Evolutionary conservation across 2,888 invertebrate species (phyloP).

Genomic region (Microplitis deprimator): DNA sequence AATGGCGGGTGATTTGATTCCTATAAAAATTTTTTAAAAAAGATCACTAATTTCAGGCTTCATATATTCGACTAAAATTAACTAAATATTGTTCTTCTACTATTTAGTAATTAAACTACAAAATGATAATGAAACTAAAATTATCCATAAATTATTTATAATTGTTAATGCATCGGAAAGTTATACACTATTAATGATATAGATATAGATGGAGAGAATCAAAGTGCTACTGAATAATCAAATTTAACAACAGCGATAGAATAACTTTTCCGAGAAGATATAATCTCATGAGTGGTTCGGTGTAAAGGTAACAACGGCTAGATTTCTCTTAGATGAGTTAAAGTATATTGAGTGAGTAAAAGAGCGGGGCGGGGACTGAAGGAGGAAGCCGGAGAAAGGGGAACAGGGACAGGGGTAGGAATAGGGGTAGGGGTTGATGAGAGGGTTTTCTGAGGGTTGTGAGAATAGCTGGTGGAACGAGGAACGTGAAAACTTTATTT

Average conservation of each 20-base stretch:
- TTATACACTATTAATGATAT: neutral
- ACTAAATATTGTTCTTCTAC: too few relatives aligned
- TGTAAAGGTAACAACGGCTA: neutral
- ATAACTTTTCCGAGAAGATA: slow-evolving; percentile 13
- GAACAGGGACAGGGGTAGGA: neutral
- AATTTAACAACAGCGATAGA: slow-evolving; percentile 17
- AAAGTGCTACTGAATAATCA: neutral
- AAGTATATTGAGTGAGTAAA: slow-evolving; percentile 4
- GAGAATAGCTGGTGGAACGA: neutral
- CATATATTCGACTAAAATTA: too few relatives aligned
- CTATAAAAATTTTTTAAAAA: too few relatives aligned
- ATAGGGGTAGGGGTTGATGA: neutral
- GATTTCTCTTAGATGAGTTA: slow-evolving; percentile 4
- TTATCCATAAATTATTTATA: too few relatives aligned
- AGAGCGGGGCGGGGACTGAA: neutral
- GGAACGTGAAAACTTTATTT: slow-evolving; percentile 11
- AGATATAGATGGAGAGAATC: neutral
- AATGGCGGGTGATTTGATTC: too few relatives aligned
- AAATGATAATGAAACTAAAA: too few relatives aligned
- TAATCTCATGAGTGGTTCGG: slow-evolving; percentile 4
- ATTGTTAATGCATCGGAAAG: neutral
- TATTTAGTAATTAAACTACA: too few relatives aligned
- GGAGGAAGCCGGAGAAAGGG: neutral
- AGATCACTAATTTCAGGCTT: too few relatives aligned
- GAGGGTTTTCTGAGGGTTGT: neutral